These are phyloP conservation scores for Trichogramma evanescens DNA, from an alignment of 2,888 invertebrate species.

Conservation along the genomic window DNA sequence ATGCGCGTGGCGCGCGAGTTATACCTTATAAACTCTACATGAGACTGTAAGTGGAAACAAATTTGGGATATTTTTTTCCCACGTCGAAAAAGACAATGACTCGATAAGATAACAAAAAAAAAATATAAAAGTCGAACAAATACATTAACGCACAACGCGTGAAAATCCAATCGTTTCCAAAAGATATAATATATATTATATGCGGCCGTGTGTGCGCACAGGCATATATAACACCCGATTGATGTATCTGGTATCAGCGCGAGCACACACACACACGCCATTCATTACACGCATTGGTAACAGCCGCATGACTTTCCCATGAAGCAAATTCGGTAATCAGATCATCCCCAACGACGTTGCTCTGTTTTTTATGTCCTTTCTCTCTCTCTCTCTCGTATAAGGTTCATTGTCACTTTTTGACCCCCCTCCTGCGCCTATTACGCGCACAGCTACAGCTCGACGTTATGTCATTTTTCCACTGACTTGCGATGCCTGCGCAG, in stretches of 20 bases:
- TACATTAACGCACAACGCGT: slow-evolving; percentile 24
- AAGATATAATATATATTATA: slow-evolving; percentile 14
- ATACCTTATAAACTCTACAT: too few species aligned
- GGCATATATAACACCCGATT: not conserved
- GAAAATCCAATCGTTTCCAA: slow-evolving; percentile 38
- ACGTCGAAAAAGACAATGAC: too few species aligned
- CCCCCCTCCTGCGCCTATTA: not conserved
- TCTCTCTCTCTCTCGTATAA: not conserved
- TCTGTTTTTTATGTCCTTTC: not conserved
- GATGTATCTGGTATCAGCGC: not conserved
- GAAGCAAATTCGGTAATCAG: slow-evolving; percentile 43
- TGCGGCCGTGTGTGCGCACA: not conserved
- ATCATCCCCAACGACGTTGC: slow-evolving; percentile 29
- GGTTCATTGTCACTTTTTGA: not conserved
- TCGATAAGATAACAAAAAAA: too few species aligned
- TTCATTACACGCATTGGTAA: not conserved
- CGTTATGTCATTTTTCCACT: not conserved
- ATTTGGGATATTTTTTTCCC: too few species aligned
- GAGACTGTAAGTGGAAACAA: too few species aligned
- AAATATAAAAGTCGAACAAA: too few species aligned
- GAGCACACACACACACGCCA: not conserved
- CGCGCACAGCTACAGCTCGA: not conserved
- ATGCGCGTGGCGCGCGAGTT: too few species aligned
- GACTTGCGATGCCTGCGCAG: not conserved
- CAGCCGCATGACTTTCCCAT: slow-evolving; percentile 42